phyloP scores from a whole-genome alignment of 1,140 invertebrate species.

The Drosophila insularis region DNA sequence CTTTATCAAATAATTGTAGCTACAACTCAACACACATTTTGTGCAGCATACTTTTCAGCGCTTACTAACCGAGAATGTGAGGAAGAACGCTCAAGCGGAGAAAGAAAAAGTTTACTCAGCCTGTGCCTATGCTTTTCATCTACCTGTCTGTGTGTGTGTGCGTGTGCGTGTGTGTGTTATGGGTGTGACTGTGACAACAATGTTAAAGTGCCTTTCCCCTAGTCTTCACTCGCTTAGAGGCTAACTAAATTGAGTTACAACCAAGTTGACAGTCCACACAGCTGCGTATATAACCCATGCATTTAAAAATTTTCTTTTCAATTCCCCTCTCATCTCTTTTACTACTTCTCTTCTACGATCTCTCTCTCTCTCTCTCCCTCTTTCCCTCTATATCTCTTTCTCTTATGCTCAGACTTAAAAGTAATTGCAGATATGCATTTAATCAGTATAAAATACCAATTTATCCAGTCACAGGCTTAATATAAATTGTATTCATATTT shows the following conservation, averaged over 20 bases:
- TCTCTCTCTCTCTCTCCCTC: background rate
- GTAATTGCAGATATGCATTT: constrained; percentile 7
- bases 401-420: background rate
- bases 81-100: background rate
- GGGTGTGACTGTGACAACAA: no score
- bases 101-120: constrained; percentile 35
- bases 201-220: background rate
- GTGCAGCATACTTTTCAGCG: constrained; percentile 35
- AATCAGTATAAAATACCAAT: background rate
- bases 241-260: constrained; percentile 4
- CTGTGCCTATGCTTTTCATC: constrained; percentile 9
- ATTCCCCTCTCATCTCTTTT: background rate
- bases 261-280: background rate
- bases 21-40: constrained; percentile 16
- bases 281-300: background rate
- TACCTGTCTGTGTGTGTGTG: background rate
- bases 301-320: background rate
- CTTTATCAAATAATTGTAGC: background rate
- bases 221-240: background rate
- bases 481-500: background rate
- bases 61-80: no score
- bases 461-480: background rate
- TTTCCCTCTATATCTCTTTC: background rate
- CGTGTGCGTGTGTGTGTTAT: background rate
- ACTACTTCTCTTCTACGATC: no score